Evolutionary conservation across 2,888 invertebrate species (phyloP).

Genomic region (Clanis bilineata): DNA sequence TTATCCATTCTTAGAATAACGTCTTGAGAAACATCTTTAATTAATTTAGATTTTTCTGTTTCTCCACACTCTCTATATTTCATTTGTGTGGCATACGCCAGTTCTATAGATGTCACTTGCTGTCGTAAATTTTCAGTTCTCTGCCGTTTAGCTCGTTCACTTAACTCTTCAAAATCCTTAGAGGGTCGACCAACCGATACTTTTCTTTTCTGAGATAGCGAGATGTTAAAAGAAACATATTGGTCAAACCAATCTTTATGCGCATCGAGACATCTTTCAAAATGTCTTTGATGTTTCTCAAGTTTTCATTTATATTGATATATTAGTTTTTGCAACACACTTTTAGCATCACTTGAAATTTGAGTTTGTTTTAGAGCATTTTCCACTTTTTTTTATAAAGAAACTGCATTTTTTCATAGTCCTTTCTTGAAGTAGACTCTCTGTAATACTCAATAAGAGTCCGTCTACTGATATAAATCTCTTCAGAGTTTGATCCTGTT

Average conservation of each 20-base stretch:
- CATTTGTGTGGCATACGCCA: constrained; percentile 21
- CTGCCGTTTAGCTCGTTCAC: constrained; percentile 16
- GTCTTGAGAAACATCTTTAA: constrained; percentile 6
- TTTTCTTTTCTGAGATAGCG: too few species aligned
- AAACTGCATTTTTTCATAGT: too few species aligned
- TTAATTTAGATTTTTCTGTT: constrained; percentile 12
- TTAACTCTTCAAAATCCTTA: constrained; percentile 15
- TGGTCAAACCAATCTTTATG: too few species aligned
- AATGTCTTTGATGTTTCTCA: too few species aligned
- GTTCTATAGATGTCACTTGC: constrained; percentile 9
- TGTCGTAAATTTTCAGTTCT: constrained; percentile 13
- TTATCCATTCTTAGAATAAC: not conserved
- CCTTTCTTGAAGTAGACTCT: too few species aligned
- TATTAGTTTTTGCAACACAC: not conserved
- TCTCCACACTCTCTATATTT: constrained; percentile 19
- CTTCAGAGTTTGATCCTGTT: not conserved
- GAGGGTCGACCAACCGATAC: not conserved
- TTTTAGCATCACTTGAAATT: not conserved
- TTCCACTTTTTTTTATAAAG: not conserved
- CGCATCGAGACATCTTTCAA: too few species aligned
- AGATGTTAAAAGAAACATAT: too few species aligned
- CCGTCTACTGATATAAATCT: not conserved
- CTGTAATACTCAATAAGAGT: not conserved
- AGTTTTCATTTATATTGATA: not conserved
- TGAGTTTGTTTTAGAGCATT: not conserved